These are phyloP conservation scores for Ceratina calcarata DNA, from an alignment of 1,140 invertebrate species.

Conservation along the genomic window DNA sequence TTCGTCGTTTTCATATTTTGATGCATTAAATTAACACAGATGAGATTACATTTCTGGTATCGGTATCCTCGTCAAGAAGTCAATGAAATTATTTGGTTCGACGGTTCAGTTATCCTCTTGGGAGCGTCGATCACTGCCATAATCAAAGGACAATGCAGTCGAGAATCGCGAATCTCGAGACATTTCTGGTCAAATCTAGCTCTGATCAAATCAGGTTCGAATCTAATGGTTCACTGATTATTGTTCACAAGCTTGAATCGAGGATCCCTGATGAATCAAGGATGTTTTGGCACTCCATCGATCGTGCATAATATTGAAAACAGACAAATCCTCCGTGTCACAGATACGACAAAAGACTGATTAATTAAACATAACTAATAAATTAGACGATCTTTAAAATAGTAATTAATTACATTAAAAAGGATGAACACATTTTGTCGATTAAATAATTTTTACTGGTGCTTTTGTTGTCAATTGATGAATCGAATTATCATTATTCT, in stretches of 20 bases:
- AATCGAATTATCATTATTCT: too few relatives aligned
- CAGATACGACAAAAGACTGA: background rate
- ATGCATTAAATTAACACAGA: background rate
- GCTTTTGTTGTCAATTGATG: too few relatives aligned
- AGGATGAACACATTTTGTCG: background rate
- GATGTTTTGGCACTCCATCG: background rate
- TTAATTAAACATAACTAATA: background rate
- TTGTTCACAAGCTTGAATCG: constrained; percentile 14
- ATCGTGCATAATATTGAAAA: constrained; percentile 3
- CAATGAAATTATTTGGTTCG: background rate
- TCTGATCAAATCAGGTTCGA: constrained; percentile 21
- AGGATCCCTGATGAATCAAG: constrained; percentile 1
- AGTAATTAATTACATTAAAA: background rate
- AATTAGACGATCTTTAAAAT: too few relatives aligned
- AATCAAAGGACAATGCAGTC: background rate
- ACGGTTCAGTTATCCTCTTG: background rate
- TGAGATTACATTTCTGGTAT: background rate
- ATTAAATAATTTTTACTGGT: background rate
- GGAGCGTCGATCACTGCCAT: constrained; percentile 23
- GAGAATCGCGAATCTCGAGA: background rate
- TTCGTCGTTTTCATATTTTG: background rate
- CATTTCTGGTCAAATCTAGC: constrained; percentile 23
- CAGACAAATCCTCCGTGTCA: background rate
- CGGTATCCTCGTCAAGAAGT: background rate
- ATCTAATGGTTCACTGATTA: constrained; percentile 34